Evolutionary conservation across 2,888 invertebrate species (phyloP).

Genomic region (Calliopum simillimum): DNA sequence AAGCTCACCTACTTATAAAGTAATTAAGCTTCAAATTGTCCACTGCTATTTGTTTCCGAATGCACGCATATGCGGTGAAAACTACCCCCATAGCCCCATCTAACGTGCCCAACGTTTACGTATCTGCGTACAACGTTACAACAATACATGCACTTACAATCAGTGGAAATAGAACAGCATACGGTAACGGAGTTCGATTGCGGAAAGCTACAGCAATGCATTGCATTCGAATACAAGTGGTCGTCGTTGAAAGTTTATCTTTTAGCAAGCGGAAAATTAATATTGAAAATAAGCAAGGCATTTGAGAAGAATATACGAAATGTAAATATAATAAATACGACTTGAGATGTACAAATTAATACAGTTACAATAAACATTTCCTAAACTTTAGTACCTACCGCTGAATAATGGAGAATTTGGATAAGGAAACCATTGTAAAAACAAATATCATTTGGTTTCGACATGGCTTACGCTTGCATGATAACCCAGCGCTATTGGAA

Average conservation of each 20-base stretch:
- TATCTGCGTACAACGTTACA: too few relatives aligned
- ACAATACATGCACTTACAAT: too few relatives aligned
- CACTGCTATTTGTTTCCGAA: too few relatives aligned
- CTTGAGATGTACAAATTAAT: neutral
- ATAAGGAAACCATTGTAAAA: constrained; percentile 40
- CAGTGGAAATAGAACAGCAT: too few relatives aligned
- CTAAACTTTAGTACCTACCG: neutral
- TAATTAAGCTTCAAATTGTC: too few relatives aligned
- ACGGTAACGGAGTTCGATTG: too few relatives aligned
- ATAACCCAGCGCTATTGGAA: constrained; percentile 75
- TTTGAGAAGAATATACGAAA: neutral
- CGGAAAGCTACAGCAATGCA: constrained; percentile 4
- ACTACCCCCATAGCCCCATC: too few relatives aligned
- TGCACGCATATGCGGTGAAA: too few relatives aligned
- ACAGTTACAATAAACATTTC: constrained; percentile 21
- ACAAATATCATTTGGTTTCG: constrained; percentile 77
- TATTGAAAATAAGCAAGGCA: neutral
- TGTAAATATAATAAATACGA: constrained; percentile 12
- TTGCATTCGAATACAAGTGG: constrained; percentile 45
- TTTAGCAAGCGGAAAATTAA: constrained; percentile 17
- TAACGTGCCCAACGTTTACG: too few relatives aligned
- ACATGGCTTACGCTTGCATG: constrained; percentile 77
- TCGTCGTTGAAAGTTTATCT: constrained; percentile 38
- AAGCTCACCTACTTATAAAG: too few relatives aligned
- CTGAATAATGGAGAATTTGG: neutral